phyloP scores from a whole-genome alignment of 2,888 invertebrate species.

The Hecatera dysodea region DNA sequence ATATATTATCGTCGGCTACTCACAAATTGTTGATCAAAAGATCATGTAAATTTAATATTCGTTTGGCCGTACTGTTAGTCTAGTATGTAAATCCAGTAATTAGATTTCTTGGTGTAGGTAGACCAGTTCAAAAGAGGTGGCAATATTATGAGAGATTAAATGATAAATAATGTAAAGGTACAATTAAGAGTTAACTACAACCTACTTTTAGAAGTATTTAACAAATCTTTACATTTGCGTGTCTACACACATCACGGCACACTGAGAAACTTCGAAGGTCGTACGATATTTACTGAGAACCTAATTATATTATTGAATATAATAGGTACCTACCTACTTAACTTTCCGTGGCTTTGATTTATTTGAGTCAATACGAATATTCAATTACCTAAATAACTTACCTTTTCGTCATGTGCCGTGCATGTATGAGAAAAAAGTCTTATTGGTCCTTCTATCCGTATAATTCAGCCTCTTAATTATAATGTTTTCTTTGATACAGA shows the following conservation, averaged over 20 bases:
- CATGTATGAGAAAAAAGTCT: background rate
- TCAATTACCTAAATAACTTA: background rate
- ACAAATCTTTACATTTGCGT: slow-evolving; percentile 46
- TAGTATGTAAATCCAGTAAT: background rate
- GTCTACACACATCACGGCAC: slow-evolving; percentile 28
- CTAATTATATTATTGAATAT: slow-evolving; percentile 14
- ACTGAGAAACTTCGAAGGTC: slow-evolving; percentile 54
- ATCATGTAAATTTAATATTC: background rate
- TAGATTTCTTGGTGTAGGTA: background rate
- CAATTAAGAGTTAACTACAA: slow-evolving; percentile 26
- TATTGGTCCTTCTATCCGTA: background rate
- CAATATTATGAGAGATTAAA: background rate
- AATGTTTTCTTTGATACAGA: slow-evolving; percentile 59
- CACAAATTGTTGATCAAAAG: background rate
- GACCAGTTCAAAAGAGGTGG: background rate
- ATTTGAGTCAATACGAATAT: slow-evolving; percentile 15
- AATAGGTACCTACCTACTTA: background rate
- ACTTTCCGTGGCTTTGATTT: background rate
- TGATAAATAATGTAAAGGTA: background rate
- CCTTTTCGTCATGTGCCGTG: background rate
- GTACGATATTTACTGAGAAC: slow-evolving; percentile 25
- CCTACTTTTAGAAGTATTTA: slow-evolving; percentile 42
- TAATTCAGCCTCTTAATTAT: background rate
- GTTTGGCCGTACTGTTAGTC: background rate
- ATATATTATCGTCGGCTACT: background rate